phyloP scores from a whole-genome alignment of 2,797 vertebrate genomes.

The Enteromius trimaculatus region DNA sequence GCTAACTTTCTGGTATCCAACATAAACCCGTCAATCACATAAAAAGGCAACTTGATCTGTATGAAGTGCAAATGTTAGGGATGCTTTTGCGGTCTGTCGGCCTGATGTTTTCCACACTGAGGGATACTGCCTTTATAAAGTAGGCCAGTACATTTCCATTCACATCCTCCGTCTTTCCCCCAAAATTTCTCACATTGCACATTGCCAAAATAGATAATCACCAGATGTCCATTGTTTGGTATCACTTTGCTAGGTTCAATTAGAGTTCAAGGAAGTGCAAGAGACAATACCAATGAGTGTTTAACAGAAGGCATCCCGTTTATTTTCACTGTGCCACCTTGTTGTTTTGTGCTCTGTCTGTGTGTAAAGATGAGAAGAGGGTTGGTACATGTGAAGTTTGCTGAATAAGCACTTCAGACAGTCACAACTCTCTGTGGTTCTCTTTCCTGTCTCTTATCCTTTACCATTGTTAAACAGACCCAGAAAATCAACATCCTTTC shows the following conservation, averaged over 20 bases:
- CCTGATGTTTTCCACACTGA: conserved; percentile 44
- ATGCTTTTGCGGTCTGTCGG: conserved; percentile 40
- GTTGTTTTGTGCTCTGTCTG: conserved; percentile 37
- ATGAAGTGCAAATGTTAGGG: conserved; percentile 17
- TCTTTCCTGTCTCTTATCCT: conserved; percentile 35
- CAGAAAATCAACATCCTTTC: conserved; percentile 58
- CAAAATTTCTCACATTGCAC: not conserved
- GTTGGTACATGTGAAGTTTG: conserved; percentile 63
- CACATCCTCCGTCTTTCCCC: conserved; percentile 21
- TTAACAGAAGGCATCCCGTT: conserved; percentile 3
- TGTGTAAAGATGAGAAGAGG: conserved; percentile 48
- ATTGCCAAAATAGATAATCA: conserved; percentile 12
- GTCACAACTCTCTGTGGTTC: conserved; percentile 51
- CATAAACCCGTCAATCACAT: conserved; percentile 24
- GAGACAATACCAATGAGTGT: conserved; percentile 1
- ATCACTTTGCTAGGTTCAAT: conserved; percentile 17
- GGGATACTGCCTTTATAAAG: conserved; percentile 32
- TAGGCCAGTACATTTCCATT: conserved; percentile 53
- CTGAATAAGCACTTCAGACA: conserved; percentile 72
- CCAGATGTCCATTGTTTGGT: conserved; percentile 28
- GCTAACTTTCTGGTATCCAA: conserved; percentile 9
- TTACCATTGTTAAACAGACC: conserved; percentile 39
- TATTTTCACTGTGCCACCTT: not conserved
- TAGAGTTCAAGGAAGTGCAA: conserved; percentile 2
- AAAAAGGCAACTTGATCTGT: conserved; percentile 25